Base-by-base conservation (phyloP, 2,797 vertebrate genomes). In the Scyliorhinus canicula region DNA sequence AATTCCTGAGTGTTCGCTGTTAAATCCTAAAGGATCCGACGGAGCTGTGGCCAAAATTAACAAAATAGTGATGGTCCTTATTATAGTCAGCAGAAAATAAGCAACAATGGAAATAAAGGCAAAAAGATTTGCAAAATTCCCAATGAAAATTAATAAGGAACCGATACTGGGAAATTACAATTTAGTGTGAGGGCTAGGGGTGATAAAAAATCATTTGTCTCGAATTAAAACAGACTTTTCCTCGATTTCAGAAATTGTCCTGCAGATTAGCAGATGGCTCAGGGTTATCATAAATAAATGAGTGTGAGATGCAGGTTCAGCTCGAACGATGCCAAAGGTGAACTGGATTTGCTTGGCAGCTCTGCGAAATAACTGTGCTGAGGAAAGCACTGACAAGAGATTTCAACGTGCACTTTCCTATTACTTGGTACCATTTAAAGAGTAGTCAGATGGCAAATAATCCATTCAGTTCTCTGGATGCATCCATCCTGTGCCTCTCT, bases 271-370 rank as follows among this genome's bases (percentile, higher is more conserved):
- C 96, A 96, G 95, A 96, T 96, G 95, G 96, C 96, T 96, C 95
- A 95, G 96, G 96, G 96, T 96, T 95, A 95, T 96, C 96, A 96
- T 96, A 96, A 97, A 96, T 77, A 94, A 95, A 94, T 96, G 96
- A 95, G 67, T 94, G 95, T 94, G 96, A 95, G 79, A 96, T 96
- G 95, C 55, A 95, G 95, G 67, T 95, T 95, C 95, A 95, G 95
- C 95, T 96, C 95, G 96, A 96, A 57, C 93, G 93, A 95, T 95
- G 95, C 96, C 95, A 95, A 95, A 95, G 96, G 40, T 67, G 95
- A 94, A 60, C 50, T 0, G 0, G 95, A 60, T 95, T 94, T 94
- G 65, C 31, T 94, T 94, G 88, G 88, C 93, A 94, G 44, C 47
- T 74, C 50, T 74, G 47, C 52, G 47, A 94, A 71, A 69, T 69